These are phyloP conservation scores for Anguilla rostrata DNA, from an alignment of 2,113 vertebrate genomes.

Conservation along the genomic window DNA sequence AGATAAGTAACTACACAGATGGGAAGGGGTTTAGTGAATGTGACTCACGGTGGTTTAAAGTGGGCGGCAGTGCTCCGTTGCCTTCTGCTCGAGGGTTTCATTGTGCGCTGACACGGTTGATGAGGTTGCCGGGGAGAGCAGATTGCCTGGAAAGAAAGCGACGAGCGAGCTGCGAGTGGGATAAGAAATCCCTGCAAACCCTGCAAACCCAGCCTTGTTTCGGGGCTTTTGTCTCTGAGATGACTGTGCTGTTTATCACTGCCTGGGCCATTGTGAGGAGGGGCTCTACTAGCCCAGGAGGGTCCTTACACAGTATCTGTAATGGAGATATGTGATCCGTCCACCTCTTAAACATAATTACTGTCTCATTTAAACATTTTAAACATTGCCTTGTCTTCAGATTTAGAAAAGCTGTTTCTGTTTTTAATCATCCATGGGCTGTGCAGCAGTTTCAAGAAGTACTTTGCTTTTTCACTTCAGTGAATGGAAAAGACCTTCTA, in stretches of 20 bases:
- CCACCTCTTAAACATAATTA: too few species aligned
- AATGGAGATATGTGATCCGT: too few species aligned
- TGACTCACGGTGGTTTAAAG: neutral
- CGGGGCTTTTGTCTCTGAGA: neutral
- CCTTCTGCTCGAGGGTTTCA: neutral
- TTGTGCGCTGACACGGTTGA: constrained; percentile 1
- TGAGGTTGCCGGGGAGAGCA: neutral
- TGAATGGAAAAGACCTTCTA: too few species aligned
- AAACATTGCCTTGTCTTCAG: too few species aligned
- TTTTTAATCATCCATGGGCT: too few species aligned
- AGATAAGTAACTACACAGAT: neutral
- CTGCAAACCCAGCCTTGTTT: neutral
- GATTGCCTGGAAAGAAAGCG: neutral
- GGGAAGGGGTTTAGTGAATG: neutral
- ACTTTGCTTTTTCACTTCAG: too few species aligned
- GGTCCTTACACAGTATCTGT: too few species aligned
- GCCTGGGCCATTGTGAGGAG: neutral
- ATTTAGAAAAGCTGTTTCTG: too few species aligned
- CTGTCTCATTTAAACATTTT: too few species aligned
- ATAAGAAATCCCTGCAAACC: neutral
- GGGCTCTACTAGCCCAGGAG: too few species aligned
- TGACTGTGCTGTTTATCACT: neutral
- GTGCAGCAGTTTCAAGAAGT: too few species aligned
- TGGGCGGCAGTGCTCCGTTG: neutral
- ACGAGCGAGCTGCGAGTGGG: neutral